Evolutionary conservation across 2,797 vertebrate genomes (phyloP).

Genomic region (Alectoris magna): DNA sequence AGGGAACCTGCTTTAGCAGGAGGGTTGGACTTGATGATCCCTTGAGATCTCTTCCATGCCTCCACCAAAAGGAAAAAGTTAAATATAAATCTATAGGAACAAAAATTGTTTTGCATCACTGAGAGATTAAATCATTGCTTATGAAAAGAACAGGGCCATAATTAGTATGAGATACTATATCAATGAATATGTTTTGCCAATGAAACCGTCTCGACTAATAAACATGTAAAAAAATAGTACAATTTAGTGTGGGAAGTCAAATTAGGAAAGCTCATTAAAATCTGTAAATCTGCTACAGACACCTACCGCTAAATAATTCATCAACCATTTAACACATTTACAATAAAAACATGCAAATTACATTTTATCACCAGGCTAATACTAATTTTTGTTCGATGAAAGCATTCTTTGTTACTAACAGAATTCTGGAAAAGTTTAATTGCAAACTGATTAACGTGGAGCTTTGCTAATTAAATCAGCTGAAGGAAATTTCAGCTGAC

Average conservation of each 20-base stretch:
- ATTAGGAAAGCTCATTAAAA: conserved; percentile 72
- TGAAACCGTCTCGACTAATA: conserved; percentile 52
- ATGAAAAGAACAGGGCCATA: neutral
- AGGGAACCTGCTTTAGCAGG: too few relatives aligned
- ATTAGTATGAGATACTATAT: conserved; percentile 25
- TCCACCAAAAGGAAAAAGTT: neutral
- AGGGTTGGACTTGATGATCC: too few relatives aligned
- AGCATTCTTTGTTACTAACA: conserved; percentile 22
- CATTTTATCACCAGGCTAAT: conserved; percentile 57
- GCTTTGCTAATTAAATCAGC: conserved; percentile 77
- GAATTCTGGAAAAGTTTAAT: conserved; percentile 68
- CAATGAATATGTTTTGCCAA: conserved; percentile 38
- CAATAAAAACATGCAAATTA: conserved; percentile 54
- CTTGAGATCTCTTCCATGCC: too few relatives aligned
- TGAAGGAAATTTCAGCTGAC: conserved; percentile 72
- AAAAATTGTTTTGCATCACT: neutral
- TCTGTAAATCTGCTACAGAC: conserved; percentile 47
- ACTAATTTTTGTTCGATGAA: conserved; percentile 58
- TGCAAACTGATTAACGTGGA: conserved; percentile 73
- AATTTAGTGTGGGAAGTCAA: conserved; percentile 53
- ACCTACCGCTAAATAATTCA: conserved; percentile 71
- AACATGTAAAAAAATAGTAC: conserved; percentile 41
- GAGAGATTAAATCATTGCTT: neutral
- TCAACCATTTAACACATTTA: conserved; percentile 56
- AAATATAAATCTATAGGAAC: neutral